These are phyloP conservation scores for Rhea americana DNA, from an alignment of 2,113 vertebrate species.

Conservation along the genomic window DNA sequence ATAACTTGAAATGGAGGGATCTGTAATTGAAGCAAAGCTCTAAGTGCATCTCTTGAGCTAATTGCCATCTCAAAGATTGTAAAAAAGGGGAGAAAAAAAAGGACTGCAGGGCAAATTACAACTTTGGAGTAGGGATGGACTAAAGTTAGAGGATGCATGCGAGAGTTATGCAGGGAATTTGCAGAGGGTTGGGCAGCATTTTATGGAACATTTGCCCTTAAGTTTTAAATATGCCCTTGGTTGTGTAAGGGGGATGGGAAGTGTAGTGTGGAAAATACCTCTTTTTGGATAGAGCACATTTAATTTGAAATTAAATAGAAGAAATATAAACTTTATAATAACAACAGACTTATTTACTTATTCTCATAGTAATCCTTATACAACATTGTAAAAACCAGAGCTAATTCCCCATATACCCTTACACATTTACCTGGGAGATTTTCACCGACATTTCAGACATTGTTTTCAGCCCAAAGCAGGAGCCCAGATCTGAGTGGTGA, in stretches of 20 bases:
- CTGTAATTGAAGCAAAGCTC: slow-evolving; percentile 52
- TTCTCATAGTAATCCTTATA: background rate
- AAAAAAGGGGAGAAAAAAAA: background rate
- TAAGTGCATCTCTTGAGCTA: slow-evolving; percentile 55
- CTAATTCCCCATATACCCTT: background rate
- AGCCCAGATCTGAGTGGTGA: background rate
- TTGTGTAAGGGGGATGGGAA: slow-evolving; percentile 16
- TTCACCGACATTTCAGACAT: background rate
- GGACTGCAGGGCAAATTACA: slow-evolving; percentile 54
- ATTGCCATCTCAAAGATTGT: slow-evolving; percentile 51
- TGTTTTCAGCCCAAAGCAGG: background rate
- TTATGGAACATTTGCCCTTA: slow-evolving; percentile 70
- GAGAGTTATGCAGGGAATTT: slow-evolving; percentile 66
- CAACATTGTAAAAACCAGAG: background rate
- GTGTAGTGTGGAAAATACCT: background rate
- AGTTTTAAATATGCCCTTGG: slow-evolving; percentile 68
- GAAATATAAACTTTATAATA: rapidly evolving
- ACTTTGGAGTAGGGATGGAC: slow-evolving; percentile 39
- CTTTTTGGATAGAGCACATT: background rate
- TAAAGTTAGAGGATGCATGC: slow-evolving; percentile 25
- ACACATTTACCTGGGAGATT: background rate
- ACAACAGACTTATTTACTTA: background rate
- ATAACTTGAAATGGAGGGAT: slow-evolving; percentile 27
- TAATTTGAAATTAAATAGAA: background rate
- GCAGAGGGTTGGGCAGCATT: slow-evolving; percentile 31